Evolutionary conservation across 2,888 invertebrate genomes (phyloP), one percentile per base, ranked within the genome.

Genomic region (Chymomyza caudatula): DNA sequence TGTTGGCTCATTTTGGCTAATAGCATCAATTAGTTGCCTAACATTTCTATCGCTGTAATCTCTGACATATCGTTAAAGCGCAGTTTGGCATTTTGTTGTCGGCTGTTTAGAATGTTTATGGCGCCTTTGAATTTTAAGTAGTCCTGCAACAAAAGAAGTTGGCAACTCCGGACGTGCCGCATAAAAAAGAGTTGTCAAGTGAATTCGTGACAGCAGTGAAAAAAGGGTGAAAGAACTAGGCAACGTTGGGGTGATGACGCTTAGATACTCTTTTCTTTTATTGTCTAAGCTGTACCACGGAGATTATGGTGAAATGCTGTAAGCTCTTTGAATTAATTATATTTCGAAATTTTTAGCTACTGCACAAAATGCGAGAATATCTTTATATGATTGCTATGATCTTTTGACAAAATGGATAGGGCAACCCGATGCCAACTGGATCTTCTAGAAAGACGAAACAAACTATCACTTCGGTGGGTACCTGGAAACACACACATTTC

Each of bases 71-170:
- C 77, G 80, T 83, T 83, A 80, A 78, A 83, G 76, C 77, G 75
- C 77, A n/a, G 29, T 42, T 42, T 44, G n/a, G 15, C 6, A 19
- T 51, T 17, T 60, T 52, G 75, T 56, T 72, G 51, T 74, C 77
- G 78, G 80, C 83, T 69, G 67, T 75, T 67, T 74, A 76, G 85
- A 64, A 80, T 83, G 82, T 78, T 85, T 82, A 85, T 77, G 82
- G 69, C 85, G 70, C 71, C 82, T 78, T 75, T 85, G 87, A 82
- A 86, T 81, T 82, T 84, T 84, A 80, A 80, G 78, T 82, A 77
- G 83, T 76, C 57, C 74, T 60, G 70, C 67, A 54, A 51, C 60
- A 57, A 74, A 73, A 74, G 67, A 76, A 71, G 69, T 73, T 75
- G 70, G 49, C 42, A 62, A 54, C 54, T 59, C 29, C 52, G 64